Base-by-base conservation (phyloP, 2,888 invertebrate genomes). In the Lochmaea crataegi region DNA sequence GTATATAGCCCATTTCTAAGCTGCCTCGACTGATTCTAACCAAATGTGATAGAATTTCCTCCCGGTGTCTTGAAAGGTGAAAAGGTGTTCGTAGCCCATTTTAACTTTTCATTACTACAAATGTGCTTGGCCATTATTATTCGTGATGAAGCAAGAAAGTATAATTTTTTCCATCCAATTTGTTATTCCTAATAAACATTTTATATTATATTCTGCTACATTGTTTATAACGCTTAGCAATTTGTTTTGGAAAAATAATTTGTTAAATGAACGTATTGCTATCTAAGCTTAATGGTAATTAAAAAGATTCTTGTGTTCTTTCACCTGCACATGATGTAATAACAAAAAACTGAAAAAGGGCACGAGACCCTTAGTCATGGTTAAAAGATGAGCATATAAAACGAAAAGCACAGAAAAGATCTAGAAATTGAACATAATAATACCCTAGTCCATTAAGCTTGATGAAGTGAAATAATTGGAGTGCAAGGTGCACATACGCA, bases 391-490 rank as follows among this genome's bases (percentile, higher is more conserved):
- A 53, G 18, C 53, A 53, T 53, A 18, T 9, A n/a, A n/a, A 18
- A 53, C 51, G 2, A n/a, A 51, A 51, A 51, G 51, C 51, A 51
- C n/a, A 18, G 58, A 38, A 60, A 60, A 32, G 12, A 10, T 16
- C 38, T 7, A 12, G 38, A 38, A 38, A 60, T 14, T 60, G n/a
- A 60, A 10, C 32, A 2, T 63, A 18, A 63, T 18, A 63, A 63
- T 63, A 42, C 32, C 16, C n/a, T 16, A 18, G 61, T 63, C 41
- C 61, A 63, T 63, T 63, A 63, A 41, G 61, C 38, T 41, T 38
- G 41, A 63, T 63, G 61, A 63, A 63, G 61, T 63, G 61, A 63
- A 63, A 63, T 63, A 63, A 63, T 63, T 38, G 16, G 16, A 63
- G 41, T 63, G 61, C 61, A 63, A 63, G 41, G 12, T 63, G 38